These are phyloP conservation scores for Cryptosula pallasiana DNA, from an alignment of 2,888 invertebrate genomes.

Conservation along the genomic window DNA sequence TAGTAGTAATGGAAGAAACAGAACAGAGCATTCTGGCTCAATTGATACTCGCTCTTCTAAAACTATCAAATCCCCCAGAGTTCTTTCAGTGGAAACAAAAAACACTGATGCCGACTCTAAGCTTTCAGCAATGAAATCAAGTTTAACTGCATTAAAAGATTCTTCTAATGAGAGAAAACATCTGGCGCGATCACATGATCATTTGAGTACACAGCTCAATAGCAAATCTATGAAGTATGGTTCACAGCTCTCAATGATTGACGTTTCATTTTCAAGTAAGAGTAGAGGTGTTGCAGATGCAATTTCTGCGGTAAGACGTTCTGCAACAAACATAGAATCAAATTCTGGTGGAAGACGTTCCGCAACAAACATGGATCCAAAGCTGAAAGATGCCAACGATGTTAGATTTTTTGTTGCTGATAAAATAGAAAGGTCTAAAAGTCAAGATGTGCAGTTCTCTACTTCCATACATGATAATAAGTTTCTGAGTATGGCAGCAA, in stretches of 20 bases:
- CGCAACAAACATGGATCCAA: neutral
- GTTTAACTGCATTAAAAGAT: neutral
- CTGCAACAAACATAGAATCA: neutral
- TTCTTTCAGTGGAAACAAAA: neutral
- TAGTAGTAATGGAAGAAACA: neutral
- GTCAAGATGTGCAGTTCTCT: neutral
- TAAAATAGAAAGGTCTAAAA: neutral
- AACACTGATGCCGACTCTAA: neutral
- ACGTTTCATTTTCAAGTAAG: neutral
- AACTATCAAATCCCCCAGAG: neutral
- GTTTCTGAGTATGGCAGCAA: neutral
- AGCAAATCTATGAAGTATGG: neutral
- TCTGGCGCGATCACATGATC: neutral
- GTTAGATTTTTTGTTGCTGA: neutral
- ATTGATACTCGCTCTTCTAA: neutral
- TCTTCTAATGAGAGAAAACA: neutral
- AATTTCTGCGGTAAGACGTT: neutral
- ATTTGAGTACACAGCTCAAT: neutral
- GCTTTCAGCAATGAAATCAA: neutral
- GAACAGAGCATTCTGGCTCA: neutral
- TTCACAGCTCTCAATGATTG: neutral
- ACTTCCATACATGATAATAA: neutral
- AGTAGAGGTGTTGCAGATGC: neutral
- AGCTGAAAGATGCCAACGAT: neutral
- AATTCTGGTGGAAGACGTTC: neutral